Conservation (phyloP, 2,113 vertebrate species). For the Gnathonemus longibarbis region DNA sequence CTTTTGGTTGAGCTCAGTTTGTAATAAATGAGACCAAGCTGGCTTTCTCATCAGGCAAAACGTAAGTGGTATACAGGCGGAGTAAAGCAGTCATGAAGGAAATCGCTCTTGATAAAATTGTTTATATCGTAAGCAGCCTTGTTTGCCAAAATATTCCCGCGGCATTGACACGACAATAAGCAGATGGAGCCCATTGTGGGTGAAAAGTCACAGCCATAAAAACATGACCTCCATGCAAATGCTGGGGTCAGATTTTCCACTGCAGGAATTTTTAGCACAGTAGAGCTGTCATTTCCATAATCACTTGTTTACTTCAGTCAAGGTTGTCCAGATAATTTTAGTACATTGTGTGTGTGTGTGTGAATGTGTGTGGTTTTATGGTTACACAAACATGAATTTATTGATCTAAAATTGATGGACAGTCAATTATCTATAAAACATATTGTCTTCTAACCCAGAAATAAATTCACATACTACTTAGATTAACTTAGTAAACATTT, state of each 20-base stretch:
- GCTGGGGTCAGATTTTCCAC: not conserved
- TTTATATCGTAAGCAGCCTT: not conserved
- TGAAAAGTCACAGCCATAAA: not conserved
- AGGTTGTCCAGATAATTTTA: not conserved
- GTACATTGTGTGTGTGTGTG: not conserved
- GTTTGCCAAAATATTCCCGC: constrained; percentile 25
- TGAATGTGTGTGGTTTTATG: not conserved
- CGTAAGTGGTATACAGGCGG: not conserved
- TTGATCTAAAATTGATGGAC: not conserved
- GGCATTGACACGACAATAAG: not conserved
- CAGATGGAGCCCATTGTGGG: not conserved
- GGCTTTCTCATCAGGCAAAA: not conserved
- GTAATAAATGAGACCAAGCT: not conserved
- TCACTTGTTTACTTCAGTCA: not conserved
- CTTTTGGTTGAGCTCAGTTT: not conserved
- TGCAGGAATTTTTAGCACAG: not conserved
- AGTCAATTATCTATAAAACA: not conserved
- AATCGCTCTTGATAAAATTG: not conserved
- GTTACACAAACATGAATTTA: not conserved
- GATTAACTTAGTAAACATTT: not conserved
- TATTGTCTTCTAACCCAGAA: not conserved
- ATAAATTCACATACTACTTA: not conserved
- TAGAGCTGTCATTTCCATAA: not conserved
- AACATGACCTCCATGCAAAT: not conserved
- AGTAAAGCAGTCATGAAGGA: not conserved